Base-by-base conservation (phyloP, 1,140 invertebrate genomes). In the Pseudoatta argentina region DNA sequence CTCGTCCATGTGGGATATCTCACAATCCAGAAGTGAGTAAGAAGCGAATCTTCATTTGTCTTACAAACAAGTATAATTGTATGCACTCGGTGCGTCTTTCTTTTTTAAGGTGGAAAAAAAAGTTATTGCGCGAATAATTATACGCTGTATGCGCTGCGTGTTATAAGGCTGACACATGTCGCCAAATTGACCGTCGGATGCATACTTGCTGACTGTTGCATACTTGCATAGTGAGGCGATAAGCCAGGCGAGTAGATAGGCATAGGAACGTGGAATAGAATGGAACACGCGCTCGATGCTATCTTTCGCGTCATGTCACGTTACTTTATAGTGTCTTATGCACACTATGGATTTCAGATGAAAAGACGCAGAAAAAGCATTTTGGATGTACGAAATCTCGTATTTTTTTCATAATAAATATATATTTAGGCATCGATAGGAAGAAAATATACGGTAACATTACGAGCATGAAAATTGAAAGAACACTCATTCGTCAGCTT, bases 151-250 rank as follows among this genome's bases (percentile, higher is more conserved):
- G 34, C 55, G 39, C 55, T 27, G 24, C 55, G 39, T 55, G 53
- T 82, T 24, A 73, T 67, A 82, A 75, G 79, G 69, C 21, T 75
- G 55, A 75, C 39, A 83, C 79, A 75, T 73, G 69, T 83, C 79
- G 16, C 53, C 24, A 8, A 61, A 18, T 55, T 63, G 16, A 18
- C 8, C 16, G 21, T 73, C 18, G n/a, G 14, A 5, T 44, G 8
- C 10, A 44, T 44, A 44, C 10, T 24, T 44, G 10, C 39, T 44
- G 2, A 12, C 7, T 44, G 39, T 1, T 44, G 8, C 8, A 44
- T 44, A 44, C 8, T 44, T 39, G 24, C 63, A 59, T 57, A 57
- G 71, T 30, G 48, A 21, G 21, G 21, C 21, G 21, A 51, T 39
- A 75, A 83, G 21, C 66, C 30, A 34, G 3, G 10, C 39, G 12